These are phyloP conservation scores for Poecilus cupreus DNA, from an alignment of 2,888 invertebrate species.

Conservation along the genomic window DNA sequence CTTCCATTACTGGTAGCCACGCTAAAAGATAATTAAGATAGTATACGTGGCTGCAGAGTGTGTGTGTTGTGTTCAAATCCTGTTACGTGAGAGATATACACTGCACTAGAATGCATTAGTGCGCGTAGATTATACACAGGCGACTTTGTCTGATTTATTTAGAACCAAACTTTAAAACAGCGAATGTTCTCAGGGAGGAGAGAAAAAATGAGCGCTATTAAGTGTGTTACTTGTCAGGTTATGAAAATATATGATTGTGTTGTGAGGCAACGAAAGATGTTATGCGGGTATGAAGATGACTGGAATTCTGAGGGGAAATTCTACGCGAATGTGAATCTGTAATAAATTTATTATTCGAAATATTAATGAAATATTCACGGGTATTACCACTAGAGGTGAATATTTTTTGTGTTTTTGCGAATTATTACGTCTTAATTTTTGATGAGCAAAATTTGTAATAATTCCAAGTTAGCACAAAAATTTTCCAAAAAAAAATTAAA, in stretches of 20 bases:
- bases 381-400: too few relatives aligned
- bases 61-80: conserved; percentile 15
- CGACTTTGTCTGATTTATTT: conserved; percentile 2
- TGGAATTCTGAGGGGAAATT: background rate
- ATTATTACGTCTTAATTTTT: too few relatives aligned
- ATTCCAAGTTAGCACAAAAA: too few relatives aligned
- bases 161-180: background rate
- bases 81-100: conserved; percentile 8
- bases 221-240: conserved; percentile 7
- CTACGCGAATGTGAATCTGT: background rate
- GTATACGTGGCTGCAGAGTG: background rate
- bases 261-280: background rate
- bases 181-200: background rate
- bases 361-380: background rate
- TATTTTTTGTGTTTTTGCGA: too few relatives aligned
- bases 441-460: too few relatives aligned
- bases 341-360: background rate
- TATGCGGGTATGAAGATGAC: conserved; percentile 21
- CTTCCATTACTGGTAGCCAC: conserved; percentile 16
- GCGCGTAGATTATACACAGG: conserved; percentile 16
- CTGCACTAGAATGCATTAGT: conserved; percentile 18
- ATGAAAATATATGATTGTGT: conserved; percentile 10
- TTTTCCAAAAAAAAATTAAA: too few relatives aligned
- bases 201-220: conserved; percentile 5
- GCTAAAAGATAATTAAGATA: conserved; percentile 51